A percentile compares a stretch with the other conserved stretches of the same genome.
phyloP scores from a whole-genome alignment of 2,888 invertebrate species.

The Polyploca ridens region DNA sequence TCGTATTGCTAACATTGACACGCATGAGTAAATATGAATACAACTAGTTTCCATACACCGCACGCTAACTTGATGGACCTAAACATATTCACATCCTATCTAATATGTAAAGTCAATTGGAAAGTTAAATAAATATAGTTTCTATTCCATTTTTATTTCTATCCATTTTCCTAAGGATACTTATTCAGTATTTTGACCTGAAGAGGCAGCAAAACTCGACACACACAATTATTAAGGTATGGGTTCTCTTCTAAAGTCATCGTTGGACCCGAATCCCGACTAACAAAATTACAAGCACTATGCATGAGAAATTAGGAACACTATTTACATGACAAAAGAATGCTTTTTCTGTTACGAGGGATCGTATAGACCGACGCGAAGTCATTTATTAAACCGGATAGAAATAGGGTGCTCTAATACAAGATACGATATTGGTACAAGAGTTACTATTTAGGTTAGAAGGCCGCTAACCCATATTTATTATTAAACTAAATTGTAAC shows the following conservation, averaged over 20 bases:
- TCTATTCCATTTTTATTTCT: background rate
- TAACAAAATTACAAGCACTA: no score
- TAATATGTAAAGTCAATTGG: no score
- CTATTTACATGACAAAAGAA: background rate
- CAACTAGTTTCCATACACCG: background rate
- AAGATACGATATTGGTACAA: slow-evolving; percentile 22
- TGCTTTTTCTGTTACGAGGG: background rate
- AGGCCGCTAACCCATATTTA: slow-evolving; percentile 50
- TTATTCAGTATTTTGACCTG: no score
- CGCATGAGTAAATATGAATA: slow-evolving; percentile 9
- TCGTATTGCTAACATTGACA: slow-evolving; percentile 5
- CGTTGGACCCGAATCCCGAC: no score
- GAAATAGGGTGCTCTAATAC: slow-evolving; percentile 34
- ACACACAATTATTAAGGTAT: background rate
- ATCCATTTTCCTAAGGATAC: no score
- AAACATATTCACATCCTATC: no score
- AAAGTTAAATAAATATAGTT: background rate
- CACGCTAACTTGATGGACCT: background rate
- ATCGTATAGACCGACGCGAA: background rate
- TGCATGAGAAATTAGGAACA: background rate
- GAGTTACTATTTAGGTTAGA: slow-evolving; percentile 41
- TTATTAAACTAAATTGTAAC: slow-evolving; percentile 44
- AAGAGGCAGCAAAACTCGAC: background rate
- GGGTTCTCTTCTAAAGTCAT: no score
- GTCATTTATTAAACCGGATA: slow-evolving; percentile 26